Conservation (phyloP, 2,797 vertebrate genomes). For the Schizothorax lantsangensis region DNA sequence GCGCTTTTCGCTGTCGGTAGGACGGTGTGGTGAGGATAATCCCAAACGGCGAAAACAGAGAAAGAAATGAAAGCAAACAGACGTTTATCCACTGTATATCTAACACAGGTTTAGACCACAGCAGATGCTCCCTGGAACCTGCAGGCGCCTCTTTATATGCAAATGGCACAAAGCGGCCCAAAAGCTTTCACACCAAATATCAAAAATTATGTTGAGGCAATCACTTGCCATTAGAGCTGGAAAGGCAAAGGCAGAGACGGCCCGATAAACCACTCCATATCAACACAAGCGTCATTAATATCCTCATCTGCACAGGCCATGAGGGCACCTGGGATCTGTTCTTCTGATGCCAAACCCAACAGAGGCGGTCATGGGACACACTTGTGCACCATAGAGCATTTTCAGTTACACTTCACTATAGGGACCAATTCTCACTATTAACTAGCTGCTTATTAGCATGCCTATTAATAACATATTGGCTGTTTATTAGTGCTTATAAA, state of each 20-base stretch:
- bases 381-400: neutral
- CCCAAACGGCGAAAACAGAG: neutral
- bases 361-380: too few relatives aligned
- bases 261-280: constrained; percentile 42
- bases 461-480: too few relatives aligned
- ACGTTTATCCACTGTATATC: constrained; percentile 8
- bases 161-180: constrained; percentile 71
- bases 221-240: constrained; percentile 56
- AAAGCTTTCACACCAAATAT: constrained; percentile 67
- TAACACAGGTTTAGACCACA: constrained; percentile 18
- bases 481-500: too few relatives aligned
- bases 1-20: neutral
- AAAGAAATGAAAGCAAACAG: neutral
- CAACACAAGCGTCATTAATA: constrained; percentile 41
- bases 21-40: neutral
- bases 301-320: constrained; percentile 35
- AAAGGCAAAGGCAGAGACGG: too few relatives aligned
- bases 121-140: too few relatives aligned
- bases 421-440: too few relatives aligned
- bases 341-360: constrained; percentile 22
- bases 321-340: constrained; percentile 38
- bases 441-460: too few relatives aligned
- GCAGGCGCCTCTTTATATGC: constrained; percentile 74
- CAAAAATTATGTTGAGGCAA: constrained; percentile 67
- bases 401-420: neutral